A percentile compares a stretch with the other conserved stretches of the same genome.
phyloP scores from a whole-genome alignment of 1,140 invertebrate genomes.

The Drosophila quadrilineata region DNA sequence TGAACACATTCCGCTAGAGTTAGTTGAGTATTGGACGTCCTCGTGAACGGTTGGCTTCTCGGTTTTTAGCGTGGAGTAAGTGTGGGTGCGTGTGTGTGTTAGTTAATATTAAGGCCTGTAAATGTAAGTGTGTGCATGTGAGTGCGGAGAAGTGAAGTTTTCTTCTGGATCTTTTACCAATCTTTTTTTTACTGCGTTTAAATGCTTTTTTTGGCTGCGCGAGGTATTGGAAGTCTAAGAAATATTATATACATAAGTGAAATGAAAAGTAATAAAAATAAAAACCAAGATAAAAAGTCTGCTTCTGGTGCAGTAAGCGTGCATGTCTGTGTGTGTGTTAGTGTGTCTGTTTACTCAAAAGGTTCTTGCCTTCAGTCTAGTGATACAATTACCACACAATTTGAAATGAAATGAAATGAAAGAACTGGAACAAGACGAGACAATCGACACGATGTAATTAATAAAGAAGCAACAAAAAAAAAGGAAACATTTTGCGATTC shows the following conservation, averaged over 20 bases:
- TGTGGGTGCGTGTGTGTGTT: slow-evolving; percentile 24
- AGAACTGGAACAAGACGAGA: too few species aligned
- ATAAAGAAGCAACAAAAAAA: neutral
- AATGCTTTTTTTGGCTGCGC: slow-evolving; percentile 10
- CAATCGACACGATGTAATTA: slow-evolving; percentile 16
- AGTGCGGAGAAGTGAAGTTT: slow-evolving; percentile 58
- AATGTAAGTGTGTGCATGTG: slow-evolving; percentile 8
- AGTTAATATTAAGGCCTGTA: too few species aligned
- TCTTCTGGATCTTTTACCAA: slow-evolving; percentile 44
- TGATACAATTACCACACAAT: slow-evolving; percentile 69
- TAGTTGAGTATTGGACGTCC: slow-evolving; percentile 80
- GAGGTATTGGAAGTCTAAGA: too few species aligned
- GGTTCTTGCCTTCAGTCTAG: slow-evolving; percentile 69
- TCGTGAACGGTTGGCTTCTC: slow-evolving; percentile 77
- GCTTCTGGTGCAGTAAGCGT: slow-evolving; percentile 30
- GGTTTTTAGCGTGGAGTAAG: slow-evolving; percentile 72
- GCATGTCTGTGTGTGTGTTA: neutral
- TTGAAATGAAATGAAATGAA: slow-evolving; percentile 20
- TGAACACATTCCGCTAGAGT: slow-evolving; percentile 54
- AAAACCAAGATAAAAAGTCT: slow-evolving; percentile 68
- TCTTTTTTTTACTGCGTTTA: slow-evolving; percentile 5
- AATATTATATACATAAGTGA: too few species aligned
- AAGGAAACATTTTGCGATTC: too few species aligned
- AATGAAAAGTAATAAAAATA: slow-evolving; percentile 32
- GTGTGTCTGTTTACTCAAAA: slow-evolving; percentile 55